phyloP scores from a whole-genome alignment of 2,113 vertebrate genomes.

The Aegotheles bennettii region DNA sequence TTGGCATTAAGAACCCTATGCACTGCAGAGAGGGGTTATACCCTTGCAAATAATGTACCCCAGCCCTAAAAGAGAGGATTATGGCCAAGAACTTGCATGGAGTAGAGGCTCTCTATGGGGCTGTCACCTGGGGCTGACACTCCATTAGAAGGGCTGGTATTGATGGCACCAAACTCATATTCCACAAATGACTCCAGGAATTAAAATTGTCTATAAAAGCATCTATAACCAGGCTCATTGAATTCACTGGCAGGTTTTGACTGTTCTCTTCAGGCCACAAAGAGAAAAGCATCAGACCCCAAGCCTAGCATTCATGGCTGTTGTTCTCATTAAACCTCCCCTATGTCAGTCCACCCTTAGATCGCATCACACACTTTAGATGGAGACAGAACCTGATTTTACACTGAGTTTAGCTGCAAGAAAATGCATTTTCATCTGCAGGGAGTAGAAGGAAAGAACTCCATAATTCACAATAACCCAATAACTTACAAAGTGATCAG shows the following conservation, averaged over 20 bases:
- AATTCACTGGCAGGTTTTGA: not conserved
- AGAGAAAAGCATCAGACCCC: not conserved
- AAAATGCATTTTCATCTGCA: conserved; percentile 41
- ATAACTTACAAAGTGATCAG: conserved; percentile 11
- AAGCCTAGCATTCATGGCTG: not conserved
- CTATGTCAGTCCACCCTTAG: not conserved
- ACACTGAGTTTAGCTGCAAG: not conserved
- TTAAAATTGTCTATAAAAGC: not conserved
- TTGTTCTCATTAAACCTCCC: not conserved
- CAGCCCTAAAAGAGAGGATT: not conserved
- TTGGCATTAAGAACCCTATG: not conserved
- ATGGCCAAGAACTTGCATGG: not conserved
- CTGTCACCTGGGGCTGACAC: not conserved
- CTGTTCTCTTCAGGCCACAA: not conserved
- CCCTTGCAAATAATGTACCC: not conserved
- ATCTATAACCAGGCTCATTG: not conserved
- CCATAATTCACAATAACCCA: conserved; percentile 44
- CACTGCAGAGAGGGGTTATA: not conserved
- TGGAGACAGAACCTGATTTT: not conserved
- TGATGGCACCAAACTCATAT: not conserved
- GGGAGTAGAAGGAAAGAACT: conserved; percentile 8
- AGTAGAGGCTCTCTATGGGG: not conserved
- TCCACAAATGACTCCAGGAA: not conserved
- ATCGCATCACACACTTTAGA: not conserved
- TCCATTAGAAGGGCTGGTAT: not conserved